Percentiles rank a stretch among this genome's conserved stretches.
Evolutionary conservation across 2,113 vertebrate species (phyloP).

Genomic region (Campylorhamphus procurvoides): DNA sequence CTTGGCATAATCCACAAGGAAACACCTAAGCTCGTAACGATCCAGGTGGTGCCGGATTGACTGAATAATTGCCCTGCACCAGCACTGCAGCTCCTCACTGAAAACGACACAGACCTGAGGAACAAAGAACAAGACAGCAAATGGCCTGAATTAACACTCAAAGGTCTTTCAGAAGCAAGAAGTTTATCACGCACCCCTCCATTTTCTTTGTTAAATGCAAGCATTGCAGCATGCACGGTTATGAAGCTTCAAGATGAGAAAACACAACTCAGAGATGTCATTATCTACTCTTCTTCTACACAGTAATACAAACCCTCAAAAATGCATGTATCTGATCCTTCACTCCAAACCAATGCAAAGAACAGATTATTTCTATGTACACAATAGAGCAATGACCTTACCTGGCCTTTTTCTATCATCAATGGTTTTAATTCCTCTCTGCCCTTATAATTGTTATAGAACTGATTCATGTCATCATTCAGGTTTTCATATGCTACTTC

Average conservation of each 20-base stretch:
- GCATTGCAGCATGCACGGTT: background rate
- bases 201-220: background rate
- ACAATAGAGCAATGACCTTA: constrained; percentile 14
- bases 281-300: too few species aligned
- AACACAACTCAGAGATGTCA: background rate
- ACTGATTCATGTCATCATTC: constrained; percentile 69
- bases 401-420: constrained; percentile 73
- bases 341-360: background rate
- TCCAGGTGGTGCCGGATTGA: constrained; percentile 50
- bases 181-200: background rate
- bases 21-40: constrained; percentile 65
- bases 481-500: constrained; percentile 72
- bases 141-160: fast-evolving
- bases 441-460: constrained; percentile 57
- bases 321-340: background rate
- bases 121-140: background rate
- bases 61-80: constrained; percentile 77
- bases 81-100: constrained; percentile 71
- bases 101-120: constrained; percentile 76
- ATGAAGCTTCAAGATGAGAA: background rate
- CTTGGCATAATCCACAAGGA: constrained; percentile 80
- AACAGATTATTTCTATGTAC: background rate
- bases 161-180: background rate
- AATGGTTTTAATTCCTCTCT: constrained; percentile 55
- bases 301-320: background rate